Conservation (phyloP, 2,888 invertebrate genomes). For the Meandrusa payeni region DNA sequence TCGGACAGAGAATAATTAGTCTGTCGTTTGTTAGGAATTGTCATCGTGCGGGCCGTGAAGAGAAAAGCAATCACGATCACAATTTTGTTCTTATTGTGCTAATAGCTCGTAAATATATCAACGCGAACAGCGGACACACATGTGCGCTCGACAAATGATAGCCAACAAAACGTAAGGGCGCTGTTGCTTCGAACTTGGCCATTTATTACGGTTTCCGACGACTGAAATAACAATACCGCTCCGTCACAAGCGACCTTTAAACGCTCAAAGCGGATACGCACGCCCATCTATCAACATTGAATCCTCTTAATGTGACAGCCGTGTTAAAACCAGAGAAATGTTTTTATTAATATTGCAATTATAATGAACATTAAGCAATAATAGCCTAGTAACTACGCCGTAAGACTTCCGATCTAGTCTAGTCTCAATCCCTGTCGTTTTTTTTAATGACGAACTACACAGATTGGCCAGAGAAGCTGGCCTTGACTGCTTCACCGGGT, state of each 20-base stretch:
- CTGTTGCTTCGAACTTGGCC: constrained; percentile 67
- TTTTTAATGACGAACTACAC: too few species aligned
- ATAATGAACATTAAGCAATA: too few species aligned
- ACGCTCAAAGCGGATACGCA: constrained; percentile 54
- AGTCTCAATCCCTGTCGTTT: too few species aligned
- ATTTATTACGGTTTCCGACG: constrained; percentile 67
- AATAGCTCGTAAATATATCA: constrained; percentile 79
- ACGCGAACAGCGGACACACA: constrained; percentile 59
- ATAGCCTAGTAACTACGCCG: too few species aligned
- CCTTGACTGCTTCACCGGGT: too few species aligned
- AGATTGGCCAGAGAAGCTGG: too few species aligned
- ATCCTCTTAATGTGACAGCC: constrained; percentile 31
- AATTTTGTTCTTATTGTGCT: constrained; percentile 65
- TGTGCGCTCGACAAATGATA: constrained; percentile 68
- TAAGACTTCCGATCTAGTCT: too few species aligned
- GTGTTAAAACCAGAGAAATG: too few species aligned
- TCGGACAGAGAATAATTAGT: constrained; percentile 56
- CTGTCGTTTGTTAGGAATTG: constrained; percentile 59
- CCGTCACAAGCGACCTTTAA: constrained; percentile 52
- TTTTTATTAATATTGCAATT: background rate
- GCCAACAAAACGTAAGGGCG: constrained; percentile 67
- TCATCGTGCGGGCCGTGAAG: constrained; percentile 44
- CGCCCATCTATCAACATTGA: constrained; percentile 64
- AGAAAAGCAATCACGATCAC: constrained; percentile 39
- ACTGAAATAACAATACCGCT: constrained; percentile 74